phyloP scores from a whole-genome alignment of 2,888 invertebrate species.

The Taenaris catops region DNA sequence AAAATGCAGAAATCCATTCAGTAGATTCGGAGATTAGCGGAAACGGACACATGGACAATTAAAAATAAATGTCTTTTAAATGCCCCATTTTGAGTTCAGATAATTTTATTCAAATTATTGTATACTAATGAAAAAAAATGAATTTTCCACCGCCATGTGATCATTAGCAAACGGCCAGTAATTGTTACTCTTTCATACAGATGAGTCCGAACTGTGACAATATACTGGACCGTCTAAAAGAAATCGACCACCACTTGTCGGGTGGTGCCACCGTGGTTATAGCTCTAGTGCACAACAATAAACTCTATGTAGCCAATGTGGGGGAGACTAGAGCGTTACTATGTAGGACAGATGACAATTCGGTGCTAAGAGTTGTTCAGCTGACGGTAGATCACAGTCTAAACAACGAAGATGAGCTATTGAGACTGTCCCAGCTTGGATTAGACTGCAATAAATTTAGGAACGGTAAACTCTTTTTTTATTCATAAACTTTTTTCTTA shows the following conservation, averaged over 20 bases:
- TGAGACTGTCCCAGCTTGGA: constrained; percentile 87
- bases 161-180: too few relatives aligned
- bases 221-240: constrained; percentile 83
- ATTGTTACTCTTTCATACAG: constrained; percentile 35
- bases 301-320: constrained; percentile 92
- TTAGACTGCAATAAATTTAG: constrained; percentile 85
- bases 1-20: too few relatives aligned
- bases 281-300: constrained; percentile 87
- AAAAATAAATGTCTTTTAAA: too few relatives aligned
- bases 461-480: constrained; percentile 73
- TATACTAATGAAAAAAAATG: too few relatives aligned
- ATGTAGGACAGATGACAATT: constrained; percentile 88
- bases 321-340: constrained; percentile 86
- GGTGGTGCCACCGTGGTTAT: constrained; percentile 92
- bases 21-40: too few relatives aligned
- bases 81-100: too few relatives aligned
- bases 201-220: constrained; percentile 66
- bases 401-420: constrained; percentile 90
- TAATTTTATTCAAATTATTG: too few relatives aligned
- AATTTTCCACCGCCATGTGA: too few relatives aligned
- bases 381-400: constrained; percentile 92
- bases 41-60: too few relatives aligned
- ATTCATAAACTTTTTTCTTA: too few relatives aligned
- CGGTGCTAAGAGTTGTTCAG: constrained; percentile 87
- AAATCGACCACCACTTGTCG: constrained; percentile 87